Evolutionary conservation across 2,113 vertebrate species (phyloP).

Genomic region (Pollimyrus isidori): DNA sequence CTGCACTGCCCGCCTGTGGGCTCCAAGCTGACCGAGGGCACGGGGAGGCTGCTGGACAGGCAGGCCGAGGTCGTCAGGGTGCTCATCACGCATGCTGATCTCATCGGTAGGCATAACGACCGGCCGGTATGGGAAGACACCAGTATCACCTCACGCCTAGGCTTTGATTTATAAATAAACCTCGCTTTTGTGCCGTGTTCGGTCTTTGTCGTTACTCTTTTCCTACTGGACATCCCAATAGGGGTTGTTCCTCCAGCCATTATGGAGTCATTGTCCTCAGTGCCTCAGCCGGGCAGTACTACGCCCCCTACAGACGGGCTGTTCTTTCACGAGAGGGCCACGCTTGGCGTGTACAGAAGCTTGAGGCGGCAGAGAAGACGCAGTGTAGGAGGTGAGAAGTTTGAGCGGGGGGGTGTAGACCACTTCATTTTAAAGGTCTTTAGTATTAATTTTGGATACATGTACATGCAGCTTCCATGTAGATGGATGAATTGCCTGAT

Average conservation of each 20-base stretch:
- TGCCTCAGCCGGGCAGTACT: not conserved
- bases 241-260: constrained; percentile 31
- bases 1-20: constrained; percentile 32
- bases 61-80: constrained; percentile 37
- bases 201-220: not conserved
- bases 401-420: not conserved
- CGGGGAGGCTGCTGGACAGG: constrained; percentile 40
- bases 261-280: constrained; percentile 4
- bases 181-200: not conserved
- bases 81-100: constrained; percentile 42
- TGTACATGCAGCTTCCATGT: not conserved
- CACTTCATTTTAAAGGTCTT: not conserved
- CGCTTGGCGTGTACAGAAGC: constrained; percentile 38
- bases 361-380: constrained; percentile 33
- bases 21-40: constrained; percentile 31
- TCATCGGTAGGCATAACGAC: constrained; percentile 42
- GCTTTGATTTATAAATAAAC: not conserved
- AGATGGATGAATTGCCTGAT: not conserved
- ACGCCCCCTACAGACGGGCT: constrained; percentile 27
- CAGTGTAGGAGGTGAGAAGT: constrained; percentile 39
- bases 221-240: not conserved
- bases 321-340: constrained; percentile 22
- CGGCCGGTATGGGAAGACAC: not conserved
- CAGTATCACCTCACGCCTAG: not conserved
- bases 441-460: not conserved